Conservation (phyloP, 2,888 invertebrate species). For the Tridacna gigas region DNA sequence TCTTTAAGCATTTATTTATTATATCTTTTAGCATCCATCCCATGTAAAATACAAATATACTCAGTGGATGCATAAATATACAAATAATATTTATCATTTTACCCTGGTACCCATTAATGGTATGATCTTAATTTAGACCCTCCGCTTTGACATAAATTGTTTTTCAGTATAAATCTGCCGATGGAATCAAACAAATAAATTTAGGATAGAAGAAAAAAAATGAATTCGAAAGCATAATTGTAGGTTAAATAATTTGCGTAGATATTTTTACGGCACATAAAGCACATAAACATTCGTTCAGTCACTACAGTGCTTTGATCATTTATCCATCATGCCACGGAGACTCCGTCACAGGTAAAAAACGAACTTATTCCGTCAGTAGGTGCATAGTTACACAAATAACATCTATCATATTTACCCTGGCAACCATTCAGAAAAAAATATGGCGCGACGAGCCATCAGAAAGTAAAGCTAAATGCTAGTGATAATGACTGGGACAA, state of each 20-base stretch:
- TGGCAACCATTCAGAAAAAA: conserved; percentile 13
- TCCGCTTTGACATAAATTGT: too few species aligned
- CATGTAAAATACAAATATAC: conserved; percentile 2
- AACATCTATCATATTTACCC: conserved; percentile 9
- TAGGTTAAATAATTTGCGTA: too few species aligned
- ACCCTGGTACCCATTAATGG: neutral
- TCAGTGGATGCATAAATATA: conserved; percentile 7
- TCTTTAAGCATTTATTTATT: too few species aligned
- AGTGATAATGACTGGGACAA: too few species aligned
- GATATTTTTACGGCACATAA: neutral
- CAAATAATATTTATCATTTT: conserved; percentile 11
- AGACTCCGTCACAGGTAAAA: conserved; percentile 2
- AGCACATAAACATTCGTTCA: neutral
- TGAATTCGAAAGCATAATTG: too few species aligned
- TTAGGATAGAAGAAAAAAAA: too few species aligned
- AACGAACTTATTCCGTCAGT: conserved; percentile 6
- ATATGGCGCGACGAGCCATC: neutral
- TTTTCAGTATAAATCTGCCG: too few species aligned
- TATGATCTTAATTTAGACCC: too few species aligned
- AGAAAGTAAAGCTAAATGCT: too few species aligned
- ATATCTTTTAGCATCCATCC: too few species aligned
- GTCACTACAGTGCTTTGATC: neutral
- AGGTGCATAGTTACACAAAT: conserved; percentile 19
- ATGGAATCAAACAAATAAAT: too few species aligned
- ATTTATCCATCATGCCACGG: conserved; percentile 3